Conservation (phyloP, 2,797 vertebrate genomes). For the Bradypus variegatus region DNA sequence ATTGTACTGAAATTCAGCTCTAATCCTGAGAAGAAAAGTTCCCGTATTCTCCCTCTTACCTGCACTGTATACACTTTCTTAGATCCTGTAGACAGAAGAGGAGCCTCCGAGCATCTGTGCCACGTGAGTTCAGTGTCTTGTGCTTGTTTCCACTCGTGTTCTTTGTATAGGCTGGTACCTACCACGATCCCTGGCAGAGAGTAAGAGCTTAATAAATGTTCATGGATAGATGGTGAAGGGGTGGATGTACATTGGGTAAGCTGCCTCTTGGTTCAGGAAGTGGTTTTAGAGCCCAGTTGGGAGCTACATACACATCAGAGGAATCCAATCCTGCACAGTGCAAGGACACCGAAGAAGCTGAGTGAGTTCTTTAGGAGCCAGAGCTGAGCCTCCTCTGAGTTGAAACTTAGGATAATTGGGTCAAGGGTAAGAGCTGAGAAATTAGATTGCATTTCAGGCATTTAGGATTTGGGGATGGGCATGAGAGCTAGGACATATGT, state of each 20-base stretch:
- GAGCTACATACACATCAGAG: background rate
- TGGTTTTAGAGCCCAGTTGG: background rate
- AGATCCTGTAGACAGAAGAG: background rate
- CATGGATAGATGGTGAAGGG: background rate
- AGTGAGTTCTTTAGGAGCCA: background rate
- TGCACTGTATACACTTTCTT: no score
- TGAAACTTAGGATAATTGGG: background rate
- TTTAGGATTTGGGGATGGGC: background rate
- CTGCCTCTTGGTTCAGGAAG: background rate
- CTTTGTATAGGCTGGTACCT: no score
- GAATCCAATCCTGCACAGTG: background rate
- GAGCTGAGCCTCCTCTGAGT: background rate
- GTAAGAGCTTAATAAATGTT: background rate
- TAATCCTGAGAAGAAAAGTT: background rate
- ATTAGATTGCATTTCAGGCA: background rate
- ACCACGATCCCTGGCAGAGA: background rate
- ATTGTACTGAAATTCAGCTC: background rate
- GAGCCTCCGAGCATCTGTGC: background rate
- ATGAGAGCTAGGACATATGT: background rate
- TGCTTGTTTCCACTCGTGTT: rapidly evolving
- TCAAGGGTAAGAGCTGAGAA: background rate
- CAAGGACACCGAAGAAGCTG: background rate
- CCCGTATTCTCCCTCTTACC: background rate
- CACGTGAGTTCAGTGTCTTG: no score
- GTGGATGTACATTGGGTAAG: background rate